These are phyloP conservation scores for Pemphredon lugubris DNA, from an alignment of 2,888 invertebrate genomes.

Conservation along the genomic window DNA sequence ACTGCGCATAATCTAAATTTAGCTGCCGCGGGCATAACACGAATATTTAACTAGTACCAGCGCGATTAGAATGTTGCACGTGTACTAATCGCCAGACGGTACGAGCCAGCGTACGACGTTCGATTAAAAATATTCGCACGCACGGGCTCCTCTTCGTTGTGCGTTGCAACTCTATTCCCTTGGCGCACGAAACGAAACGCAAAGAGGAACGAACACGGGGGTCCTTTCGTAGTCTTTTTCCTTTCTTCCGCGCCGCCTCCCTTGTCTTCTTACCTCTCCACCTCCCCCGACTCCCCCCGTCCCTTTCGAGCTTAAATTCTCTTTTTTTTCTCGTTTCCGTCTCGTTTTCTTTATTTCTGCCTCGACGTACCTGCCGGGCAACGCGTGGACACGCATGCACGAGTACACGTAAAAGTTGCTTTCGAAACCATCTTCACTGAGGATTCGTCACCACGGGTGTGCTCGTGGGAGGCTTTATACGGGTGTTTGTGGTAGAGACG, in stretches of 20 bases:
- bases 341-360: conserved; percentile 50
- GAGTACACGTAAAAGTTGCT: conserved; percentile 12
- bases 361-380: conserved; percentile 28
- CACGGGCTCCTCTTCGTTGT: conserved; percentile 24
- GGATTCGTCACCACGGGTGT: conserved; percentile 45
- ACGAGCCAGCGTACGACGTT: conserved; percentile 43
- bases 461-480: conserved; percentile 50
- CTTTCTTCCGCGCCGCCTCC: conserved; percentile 25
- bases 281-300: conserved; percentile 17
- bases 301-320: no score
- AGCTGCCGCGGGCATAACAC: no score
- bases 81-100: conserved; percentile 54
- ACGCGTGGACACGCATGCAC: conserved; percentile 16
- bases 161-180: conserved; percentile 42
- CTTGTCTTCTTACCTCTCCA: conserved; percentile 41
- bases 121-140: conserved; percentile 52
- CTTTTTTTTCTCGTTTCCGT: conserved; percentile 17
- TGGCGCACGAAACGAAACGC: conserved; percentile 27
- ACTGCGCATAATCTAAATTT: no score
- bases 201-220: conserved; percentile 39
- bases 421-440: conserved; percentile 25
- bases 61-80: conserved; percentile 51
- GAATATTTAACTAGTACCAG: conserved; percentile 36
- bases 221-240: conserved; percentile 27
- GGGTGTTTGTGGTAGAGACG: conserved; percentile 31